These are phyloP conservation scores for Silurus meridionalis DNA, from an alignment of 2,113 vertebrate species.

Conservation along the genomic window DNA sequence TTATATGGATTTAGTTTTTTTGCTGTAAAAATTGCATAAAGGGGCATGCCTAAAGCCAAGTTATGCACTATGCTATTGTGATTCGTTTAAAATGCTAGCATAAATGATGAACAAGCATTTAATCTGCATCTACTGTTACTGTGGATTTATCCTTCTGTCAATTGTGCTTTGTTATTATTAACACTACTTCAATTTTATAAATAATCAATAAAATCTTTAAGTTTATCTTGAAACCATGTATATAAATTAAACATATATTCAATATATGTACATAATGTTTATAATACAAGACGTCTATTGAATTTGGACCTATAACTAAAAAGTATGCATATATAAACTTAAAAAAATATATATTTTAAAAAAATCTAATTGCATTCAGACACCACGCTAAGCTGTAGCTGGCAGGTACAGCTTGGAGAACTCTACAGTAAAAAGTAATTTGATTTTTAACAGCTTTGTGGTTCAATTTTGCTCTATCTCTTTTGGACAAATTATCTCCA, in stretches of 20 bases:
- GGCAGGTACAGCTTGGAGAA: background rate
- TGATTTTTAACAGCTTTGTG: background rate
- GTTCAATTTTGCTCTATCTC: background rate
- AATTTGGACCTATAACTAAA: background rate
- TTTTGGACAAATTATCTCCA: background rate
- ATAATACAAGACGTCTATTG: background rate
- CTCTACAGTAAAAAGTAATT: background rate
- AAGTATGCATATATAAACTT: background rate
- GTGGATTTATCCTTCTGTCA: background rate
- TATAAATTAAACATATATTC: background rate
- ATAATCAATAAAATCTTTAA: background rate
- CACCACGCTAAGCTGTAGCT: background rate
- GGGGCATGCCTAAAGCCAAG: background rate
- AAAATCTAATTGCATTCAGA: background rate
- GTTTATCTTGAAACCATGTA: background rate
- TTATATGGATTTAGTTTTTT: background rate
- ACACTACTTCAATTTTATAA: background rate
- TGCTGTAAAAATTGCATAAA: background rate
- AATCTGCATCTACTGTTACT: background rate
- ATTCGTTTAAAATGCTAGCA: background rate
- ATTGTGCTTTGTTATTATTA: background rate
- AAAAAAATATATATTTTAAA: background rate
- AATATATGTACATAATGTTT: background rate
- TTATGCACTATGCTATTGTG: background rate
- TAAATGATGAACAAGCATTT: background rate